Conservation (phyloP, 2,113 vertebrate genomes). For the Scomber scombrus region DNA sequence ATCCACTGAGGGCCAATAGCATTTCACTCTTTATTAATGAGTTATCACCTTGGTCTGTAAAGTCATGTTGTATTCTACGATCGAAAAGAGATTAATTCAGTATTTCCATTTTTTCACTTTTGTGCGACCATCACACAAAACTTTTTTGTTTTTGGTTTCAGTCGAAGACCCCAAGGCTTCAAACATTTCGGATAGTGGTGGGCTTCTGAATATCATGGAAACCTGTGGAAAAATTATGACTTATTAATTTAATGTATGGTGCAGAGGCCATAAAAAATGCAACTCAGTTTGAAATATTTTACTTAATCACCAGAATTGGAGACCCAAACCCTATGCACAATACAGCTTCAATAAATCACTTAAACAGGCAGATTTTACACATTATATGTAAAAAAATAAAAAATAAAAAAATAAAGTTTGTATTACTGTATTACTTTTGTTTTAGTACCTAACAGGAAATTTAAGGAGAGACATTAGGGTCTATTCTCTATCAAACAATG, state of each 20-base stretch:
- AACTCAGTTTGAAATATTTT: not conserved
- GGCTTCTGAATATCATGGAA: too few relatives aligned
- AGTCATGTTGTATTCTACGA: too few relatives aligned
- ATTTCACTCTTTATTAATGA: too few relatives aligned
- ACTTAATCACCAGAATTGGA: not conserved
- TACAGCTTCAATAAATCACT: not conserved
- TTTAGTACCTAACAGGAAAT: not conserved
- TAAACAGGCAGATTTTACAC: not conserved
- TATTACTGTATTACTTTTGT: not conserved
- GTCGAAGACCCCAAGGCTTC: too few relatives aligned
- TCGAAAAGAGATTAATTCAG: not conserved
- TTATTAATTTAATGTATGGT: not conserved
- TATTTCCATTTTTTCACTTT: not conserved
- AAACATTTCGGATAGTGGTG: too few relatives aligned
- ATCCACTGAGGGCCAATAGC: too few relatives aligned
- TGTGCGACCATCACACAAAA: not conserved
- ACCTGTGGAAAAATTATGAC: too few relatives aligned
- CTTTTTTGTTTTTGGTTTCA: not conserved
- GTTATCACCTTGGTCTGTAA: too few relatives aligned
- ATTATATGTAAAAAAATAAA: too few relatives aligned
- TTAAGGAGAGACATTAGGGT: not conserved
- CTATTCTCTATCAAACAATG: not conserved
- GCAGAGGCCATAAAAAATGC: not conserved
- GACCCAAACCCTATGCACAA: not conserved
- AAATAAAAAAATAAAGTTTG: too few relatives aligned